Conservation (phyloP, 2,113 vertebrate genomes). For the Sinocyclocheilus maitianheensis region DNA sequence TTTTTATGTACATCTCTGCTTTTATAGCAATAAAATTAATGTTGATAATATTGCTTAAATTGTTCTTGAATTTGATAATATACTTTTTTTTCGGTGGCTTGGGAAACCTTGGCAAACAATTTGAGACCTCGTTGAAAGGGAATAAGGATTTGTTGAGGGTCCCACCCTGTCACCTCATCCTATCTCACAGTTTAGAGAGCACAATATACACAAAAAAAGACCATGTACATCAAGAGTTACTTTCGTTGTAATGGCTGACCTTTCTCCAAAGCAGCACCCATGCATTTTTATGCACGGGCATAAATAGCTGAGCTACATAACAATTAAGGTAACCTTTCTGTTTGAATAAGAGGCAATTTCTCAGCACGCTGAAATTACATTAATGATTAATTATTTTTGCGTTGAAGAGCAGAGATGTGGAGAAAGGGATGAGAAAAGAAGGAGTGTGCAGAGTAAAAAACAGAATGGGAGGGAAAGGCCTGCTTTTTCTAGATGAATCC, state of each 20-base stretch:
- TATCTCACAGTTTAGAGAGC: slow-evolving; percentile 64
- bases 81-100: background rate
- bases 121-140: background rate
- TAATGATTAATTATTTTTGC: slow-evolving; percentile 82
- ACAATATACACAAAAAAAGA: slow-evolving; percentile 56
- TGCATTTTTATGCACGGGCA: slow-evolving; percentile 76
- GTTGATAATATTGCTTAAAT: background rate
- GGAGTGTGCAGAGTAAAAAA: slow-evolving; percentile 51
- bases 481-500: slow-evolving; percentile 76
- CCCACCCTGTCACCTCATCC: slow-evolving; percentile 57
- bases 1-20: background rate
- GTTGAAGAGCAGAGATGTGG: slow-evolving; percentile 65
- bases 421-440: slow-evolving; percentile 40
- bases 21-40: background rate
- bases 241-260: slow-evolving; percentile 79
- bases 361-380: slow-evolving; percentile 76
- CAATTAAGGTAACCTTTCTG: slow-evolving; percentile 81
- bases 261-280: slow-evolving; percentile 76
- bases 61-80: background rate
- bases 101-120: background rate
- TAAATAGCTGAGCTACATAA: slow-evolving; percentile 80
- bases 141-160: slow-evolving; percentile 40
- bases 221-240: slow-evolving; percentile 55
- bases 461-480: no score
- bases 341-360: slow-evolving; percentile 79